A percentile compares a stretch with the other conserved stretches of the same genome.
Evolutionary conservation across 1,140 invertebrate species (phyloP).

Genomic region (Latrodectus geometricus): DNA sequence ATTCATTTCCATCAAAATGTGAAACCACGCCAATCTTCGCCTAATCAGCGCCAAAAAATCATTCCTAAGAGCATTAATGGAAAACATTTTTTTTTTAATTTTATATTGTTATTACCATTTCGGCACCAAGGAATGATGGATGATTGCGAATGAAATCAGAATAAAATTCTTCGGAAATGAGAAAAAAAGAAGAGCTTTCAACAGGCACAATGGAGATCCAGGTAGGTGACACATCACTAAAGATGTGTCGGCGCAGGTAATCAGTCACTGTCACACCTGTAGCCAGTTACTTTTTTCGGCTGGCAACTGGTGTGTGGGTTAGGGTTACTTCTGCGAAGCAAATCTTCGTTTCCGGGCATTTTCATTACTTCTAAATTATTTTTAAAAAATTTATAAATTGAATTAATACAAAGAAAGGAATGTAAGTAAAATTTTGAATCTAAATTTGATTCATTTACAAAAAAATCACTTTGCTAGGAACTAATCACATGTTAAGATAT

Average conservation of each 20-base stretch:
- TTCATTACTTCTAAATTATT: too few relatives aligned
- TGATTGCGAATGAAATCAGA: neutral
- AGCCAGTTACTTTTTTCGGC: neutral
- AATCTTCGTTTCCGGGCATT: neutral
- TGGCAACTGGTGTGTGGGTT: neutral
- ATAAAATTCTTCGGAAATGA: neutral
- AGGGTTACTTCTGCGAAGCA: constrained; percentile 11
- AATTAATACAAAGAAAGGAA: neutral
- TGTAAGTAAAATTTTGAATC: neutral
- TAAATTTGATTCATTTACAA: too few relatives aligned
- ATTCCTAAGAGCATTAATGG: neutral
- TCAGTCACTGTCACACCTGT: constrained; percentile 36
- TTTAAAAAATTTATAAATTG: neutral
- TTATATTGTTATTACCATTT: constrained; percentile 37
- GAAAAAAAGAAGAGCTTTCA: neutral
- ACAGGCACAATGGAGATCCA: constrained; percentile 13
- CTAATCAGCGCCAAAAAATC: neutral
- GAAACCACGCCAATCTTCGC: neutral
- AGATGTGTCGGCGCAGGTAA: constrained; percentile 1
- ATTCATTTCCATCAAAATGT: neutral
- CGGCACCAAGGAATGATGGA: constrained; percentile 48
- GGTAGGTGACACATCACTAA: constrained; percentile 32
- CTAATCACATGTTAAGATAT: too few relatives aligned
- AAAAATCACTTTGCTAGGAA: too few relatives aligned
- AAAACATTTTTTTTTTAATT: neutral